These are phyloP conservation scores for Melitaea cinxia DNA, from an alignment of 1,140 invertebrate genomes.

Conservation along the genomic window DNA sequence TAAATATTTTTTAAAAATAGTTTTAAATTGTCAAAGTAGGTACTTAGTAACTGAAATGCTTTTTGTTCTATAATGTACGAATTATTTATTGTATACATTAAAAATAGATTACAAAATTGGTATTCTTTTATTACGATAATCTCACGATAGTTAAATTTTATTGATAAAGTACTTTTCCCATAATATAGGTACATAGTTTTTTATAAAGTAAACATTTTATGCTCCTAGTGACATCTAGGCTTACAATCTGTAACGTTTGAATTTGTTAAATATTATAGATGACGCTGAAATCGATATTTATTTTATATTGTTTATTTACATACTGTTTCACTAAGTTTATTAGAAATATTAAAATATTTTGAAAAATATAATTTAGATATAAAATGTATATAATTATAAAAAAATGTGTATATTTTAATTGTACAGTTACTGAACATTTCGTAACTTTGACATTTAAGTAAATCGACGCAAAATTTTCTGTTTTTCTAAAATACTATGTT, in stretches of 20 bases:
- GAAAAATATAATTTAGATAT: not conserved
- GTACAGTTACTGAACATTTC: constrained; percentile 7
- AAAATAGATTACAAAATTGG: too few species aligned
- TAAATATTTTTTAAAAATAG: too few species aligned
- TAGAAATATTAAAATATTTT: not conserved
- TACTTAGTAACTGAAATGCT: too few species aligned
- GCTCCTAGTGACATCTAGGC: not conserved
- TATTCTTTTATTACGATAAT: too few species aligned
- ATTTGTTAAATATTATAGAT: not conserved
- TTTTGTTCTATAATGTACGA: too few species aligned
- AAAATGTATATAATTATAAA: too few species aligned
- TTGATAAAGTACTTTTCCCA: too few species aligned
- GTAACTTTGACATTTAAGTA: constrained; percentile 10
- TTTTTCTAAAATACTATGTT: constrained; percentile 11
- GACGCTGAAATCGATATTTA: not conserved
- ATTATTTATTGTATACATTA: too few species aligned
- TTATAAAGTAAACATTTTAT: not conserved
- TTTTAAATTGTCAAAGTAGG: too few species aligned
- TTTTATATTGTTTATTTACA: not conserved
- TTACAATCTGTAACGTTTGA: not conserved
- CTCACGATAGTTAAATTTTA: too few species aligned
- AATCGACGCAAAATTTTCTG: constrained; percentile 12
- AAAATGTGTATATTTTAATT: too few species aligned
- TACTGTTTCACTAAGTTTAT: not conserved
- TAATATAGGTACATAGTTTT: too few species aligned